Base-by-base conservation (phyloP, 2,888 invertebrate species). In the Drosophila melanosoma region DNA sequence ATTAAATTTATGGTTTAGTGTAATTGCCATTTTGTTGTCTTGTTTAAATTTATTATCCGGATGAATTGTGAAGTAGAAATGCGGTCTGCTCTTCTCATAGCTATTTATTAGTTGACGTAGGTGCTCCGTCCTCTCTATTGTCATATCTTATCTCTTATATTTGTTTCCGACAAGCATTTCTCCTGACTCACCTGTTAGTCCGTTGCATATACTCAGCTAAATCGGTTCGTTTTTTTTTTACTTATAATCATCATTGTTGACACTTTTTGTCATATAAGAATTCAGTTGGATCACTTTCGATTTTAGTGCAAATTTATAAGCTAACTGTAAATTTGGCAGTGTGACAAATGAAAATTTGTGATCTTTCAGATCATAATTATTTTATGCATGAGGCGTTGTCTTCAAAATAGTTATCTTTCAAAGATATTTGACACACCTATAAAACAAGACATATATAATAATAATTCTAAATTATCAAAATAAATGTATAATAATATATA, bases 151-250 rank as follows among this genome's bases (percentile, higher is more conserved):
- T 77, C 79, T 61, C 1, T 11, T 10, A 33, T 17, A 12, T 20
- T 36, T 26, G 20, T 32, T 42, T 26, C 10, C 2, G 12, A 15
- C 33, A 70, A 10, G 40, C 3, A 1, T 62, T 5, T 3, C 7
- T 15, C 7, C 38, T 78, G 77, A 79, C 26, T 78, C 79, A 77
- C 59, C 45, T 2, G 11, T 51, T 52, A 74, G 70, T 78, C 51
- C 23, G 35, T 54, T 53, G 12, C 20, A 17, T 45, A 54, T 36
- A 51, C n/a, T 51, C 66, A 17, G 42, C 10, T 49, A 48, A 66
- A 26, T 53, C 51, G 70, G 70, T 66, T 58, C 49, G 61, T 56
- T 57, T n/a, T 29, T 23, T n/a, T 29, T 23, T 51, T 40, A 36
- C 33, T 38, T 48, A 12, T 26, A 12, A 23, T 53, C 12, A 38